A percentile compares a stretch with the other conserved stretches of the same genome.
phyloP scores from a whole-genome alignment of 30 jellyfish, hydroid and myxozoan species.

The Pseudorhiza aurosa region DNA sequence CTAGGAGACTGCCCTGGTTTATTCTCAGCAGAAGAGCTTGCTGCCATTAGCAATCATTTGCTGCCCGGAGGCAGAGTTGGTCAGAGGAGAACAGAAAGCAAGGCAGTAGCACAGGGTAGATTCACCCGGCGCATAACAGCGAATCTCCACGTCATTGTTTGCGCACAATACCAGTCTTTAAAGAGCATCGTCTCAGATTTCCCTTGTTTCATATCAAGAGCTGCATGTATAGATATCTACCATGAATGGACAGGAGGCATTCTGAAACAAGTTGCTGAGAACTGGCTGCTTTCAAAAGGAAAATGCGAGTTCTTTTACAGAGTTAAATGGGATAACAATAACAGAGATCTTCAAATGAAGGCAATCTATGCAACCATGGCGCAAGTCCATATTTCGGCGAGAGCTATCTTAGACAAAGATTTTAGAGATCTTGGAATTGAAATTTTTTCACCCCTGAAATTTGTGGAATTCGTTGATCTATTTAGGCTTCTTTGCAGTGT shows the following conservation, averaged over 20 bases:
- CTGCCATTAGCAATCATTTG: slow-evolving; percentile 47
- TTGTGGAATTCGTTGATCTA: slow-evolving; percentile 61
- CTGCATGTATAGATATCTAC: slow-evolving; percentile 45
- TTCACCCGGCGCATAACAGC: slow-evolving; percentile 57
- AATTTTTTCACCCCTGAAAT: slow-evolving; percentile 62
- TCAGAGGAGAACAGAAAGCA: slow-evolving; percentile 60
- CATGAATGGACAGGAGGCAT: slow-evolving; percentile 41
- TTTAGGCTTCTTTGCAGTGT: slow-evolving; percentile 49
- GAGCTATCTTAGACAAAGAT: slow-evolving; percentile 25
- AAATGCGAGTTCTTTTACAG: slow-evolving; percentile 45
- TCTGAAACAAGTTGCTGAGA: slow-evolving; percentile 62
- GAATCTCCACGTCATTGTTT: slow-evolving; percentile 67
- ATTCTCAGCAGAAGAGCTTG: slow-evolving; percentile 55
- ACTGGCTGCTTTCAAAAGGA: slow-evolving; percentile 49
- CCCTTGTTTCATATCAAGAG: slow-evolving; percentile 38
- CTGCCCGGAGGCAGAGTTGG: slow-evolving; percentile 79
- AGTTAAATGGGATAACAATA: slow-evolving; percentile 26
- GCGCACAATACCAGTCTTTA: slow-evolving; percentile 30
- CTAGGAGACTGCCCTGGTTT: slow-evolving; percentile 82
- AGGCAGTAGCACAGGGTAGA: slow-evolving; percentile 63
- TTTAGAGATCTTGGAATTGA: slow-evolving; percentile 34
- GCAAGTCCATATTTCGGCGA: slow-evolving; percentile 24
- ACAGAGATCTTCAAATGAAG: slow-evolving; percentile 27
- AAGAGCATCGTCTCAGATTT: neutral
- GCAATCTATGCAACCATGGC: slow-evolving; percentile 46